Percentiles rank a stretch among this genome's conserved stretches.
These are phyloP conservation scores for Wiebesia pumilae DNA, from an alignment of 1,140 invertebrate genomes.

Conservation along the genomic window DNA sequence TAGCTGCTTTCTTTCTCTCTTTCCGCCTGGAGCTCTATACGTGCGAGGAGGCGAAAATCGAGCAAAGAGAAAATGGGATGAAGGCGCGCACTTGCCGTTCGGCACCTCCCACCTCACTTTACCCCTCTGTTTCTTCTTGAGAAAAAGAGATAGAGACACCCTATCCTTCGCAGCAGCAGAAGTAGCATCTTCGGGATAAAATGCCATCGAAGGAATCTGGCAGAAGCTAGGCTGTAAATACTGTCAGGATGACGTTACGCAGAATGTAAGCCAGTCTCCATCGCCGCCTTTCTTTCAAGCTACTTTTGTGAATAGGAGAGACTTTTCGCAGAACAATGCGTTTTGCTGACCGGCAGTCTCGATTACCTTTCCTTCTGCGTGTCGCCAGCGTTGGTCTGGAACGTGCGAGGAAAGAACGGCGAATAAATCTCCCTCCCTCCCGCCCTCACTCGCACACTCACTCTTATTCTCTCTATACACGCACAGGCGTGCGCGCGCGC, in stretches of 20 bases:
- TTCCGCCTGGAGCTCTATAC: slow-evolving; percentile 52
- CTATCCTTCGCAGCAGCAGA: not conserved
- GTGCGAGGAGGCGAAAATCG: slow-evolving; percentile 57
- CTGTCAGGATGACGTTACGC: slow-evolving; percentile 67
- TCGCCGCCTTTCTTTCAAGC: not conserved
- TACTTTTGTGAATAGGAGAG: slow-evolving; percentile 29
- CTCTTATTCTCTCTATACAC: not conserved
- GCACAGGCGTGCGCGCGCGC: too few relatives aligned
- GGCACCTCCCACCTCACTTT: not conserved
- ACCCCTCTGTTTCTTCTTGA: not conserved
- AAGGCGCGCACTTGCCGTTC: slow-evolving; percentile 40
- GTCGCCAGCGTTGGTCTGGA: not conserved
- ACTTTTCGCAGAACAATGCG: slow-evolving; percentile 51
- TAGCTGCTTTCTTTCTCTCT: slow-evolving; percentile 53
- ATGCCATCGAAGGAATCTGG: slow-evolving; percentile 67
- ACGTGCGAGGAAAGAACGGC: slow-evolving; percentile 35
- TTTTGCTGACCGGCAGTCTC: slow-evolving; percentile 12
- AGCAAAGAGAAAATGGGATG: slow-evolving; percentile 56
- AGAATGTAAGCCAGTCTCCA: slow-evolving; percentile 57
- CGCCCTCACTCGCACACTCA: not conserved
- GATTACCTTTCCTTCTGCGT: slow-evolving; percentile 29
- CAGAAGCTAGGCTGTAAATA: slow-evolving; percentile 68
- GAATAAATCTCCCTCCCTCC: slow-evolving; percentile 27
- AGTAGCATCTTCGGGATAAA: slow-evolving; percentile 59
- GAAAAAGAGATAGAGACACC: slow-evolving; percentile 35